Evolutionary conservation across 2,113 vertebrate genomes (phyloP).

Genomic region (Corapipo altera): DNA sequence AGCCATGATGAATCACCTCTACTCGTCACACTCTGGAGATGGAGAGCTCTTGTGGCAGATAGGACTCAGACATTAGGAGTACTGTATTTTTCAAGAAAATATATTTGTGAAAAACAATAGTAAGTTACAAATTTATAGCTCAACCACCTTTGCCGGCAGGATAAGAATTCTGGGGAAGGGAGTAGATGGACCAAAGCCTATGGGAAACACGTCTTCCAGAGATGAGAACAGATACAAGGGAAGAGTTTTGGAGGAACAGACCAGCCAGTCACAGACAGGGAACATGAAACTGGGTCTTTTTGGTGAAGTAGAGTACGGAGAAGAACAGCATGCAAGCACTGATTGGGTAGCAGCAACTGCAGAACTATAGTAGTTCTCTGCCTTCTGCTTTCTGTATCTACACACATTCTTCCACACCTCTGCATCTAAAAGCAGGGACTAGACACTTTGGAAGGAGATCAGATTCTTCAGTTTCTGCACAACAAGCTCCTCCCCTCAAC

Average conservation of each 20-base stretch:
- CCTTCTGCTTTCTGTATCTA: not conserved
- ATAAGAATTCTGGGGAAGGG: not conserved
- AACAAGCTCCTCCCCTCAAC: not conserved
- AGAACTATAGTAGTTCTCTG: not conserved
- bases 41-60: not conserved
- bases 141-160: not conserved
- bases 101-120: not conserved
- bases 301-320: not conserved
- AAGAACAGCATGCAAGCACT: not conserved
- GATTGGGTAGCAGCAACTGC: not conserved
- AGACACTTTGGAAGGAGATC: not conserved
- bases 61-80: not conserved
- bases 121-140: not conserved
- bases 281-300: not conserved
- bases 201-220: not conserved
- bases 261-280: rapidly evolving
- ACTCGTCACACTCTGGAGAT: not conserved
- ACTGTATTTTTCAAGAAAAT: not conserved
- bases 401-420: not conserved
- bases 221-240: not conserved
- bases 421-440: not conserved
- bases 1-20: not conserved
- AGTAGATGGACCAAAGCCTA: not conserved
- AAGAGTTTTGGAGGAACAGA: not conserved
- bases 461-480: not conserved